Conservation (phyloP, 2,113 vertebrate genomes). For the Amblyopsis rosae region DNA sequence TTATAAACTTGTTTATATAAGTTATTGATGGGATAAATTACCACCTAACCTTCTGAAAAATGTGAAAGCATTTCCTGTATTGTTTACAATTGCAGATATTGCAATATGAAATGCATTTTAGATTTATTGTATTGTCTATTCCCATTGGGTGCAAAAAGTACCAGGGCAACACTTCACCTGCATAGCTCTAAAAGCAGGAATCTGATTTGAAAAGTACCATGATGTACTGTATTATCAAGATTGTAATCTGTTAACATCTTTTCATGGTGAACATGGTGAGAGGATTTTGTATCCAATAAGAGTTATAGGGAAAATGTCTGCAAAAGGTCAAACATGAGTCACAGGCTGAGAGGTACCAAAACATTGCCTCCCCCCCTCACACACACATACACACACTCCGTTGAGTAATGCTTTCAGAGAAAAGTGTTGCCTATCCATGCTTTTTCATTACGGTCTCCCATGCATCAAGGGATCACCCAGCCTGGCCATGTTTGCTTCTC, state of each 20-base stretch:
- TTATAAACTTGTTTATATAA: too few relatives aligned
- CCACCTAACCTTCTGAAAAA: too few relatives aligned
- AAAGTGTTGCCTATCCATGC: conserved; percentile 46
- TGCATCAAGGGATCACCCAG: conserved; percentile 28
- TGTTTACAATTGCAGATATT: too few relatives aligned
- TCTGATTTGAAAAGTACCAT: too few relatives aligned
- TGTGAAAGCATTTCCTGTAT: too few relatives aligned
- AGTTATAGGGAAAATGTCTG: conserved; percentile 31
- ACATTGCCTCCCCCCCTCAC: conserved; percentile 19
- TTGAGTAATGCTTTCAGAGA: conserved; percentile 51
- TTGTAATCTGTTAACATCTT: conserved; percentile 15
- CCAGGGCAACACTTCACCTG: too few relatives aligned
- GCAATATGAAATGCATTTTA: too few relatives aligned
- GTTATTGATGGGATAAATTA: too few relatives aligned
- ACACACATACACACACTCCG: conserved; percentile 10
- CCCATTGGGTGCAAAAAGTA: too few relatives aligned
- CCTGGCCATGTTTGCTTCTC: neutral
- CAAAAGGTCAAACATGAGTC: conserved; percentile 45
- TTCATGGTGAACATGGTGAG: conserved; percentile 7
- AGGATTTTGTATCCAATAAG: conserved; percentile 2
- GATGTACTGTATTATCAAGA: too few relatives aligned
- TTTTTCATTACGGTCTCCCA: conserved; percentile 40
- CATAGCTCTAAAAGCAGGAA: too few relatives aligned
- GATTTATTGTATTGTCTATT: too few relatives aligned
- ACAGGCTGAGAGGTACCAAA: conserved; percentile 23